Evolutionary conservation across 2,888 invertebrate species (phyloP).

Genomic region (Laspeyria flexula): DNA sequence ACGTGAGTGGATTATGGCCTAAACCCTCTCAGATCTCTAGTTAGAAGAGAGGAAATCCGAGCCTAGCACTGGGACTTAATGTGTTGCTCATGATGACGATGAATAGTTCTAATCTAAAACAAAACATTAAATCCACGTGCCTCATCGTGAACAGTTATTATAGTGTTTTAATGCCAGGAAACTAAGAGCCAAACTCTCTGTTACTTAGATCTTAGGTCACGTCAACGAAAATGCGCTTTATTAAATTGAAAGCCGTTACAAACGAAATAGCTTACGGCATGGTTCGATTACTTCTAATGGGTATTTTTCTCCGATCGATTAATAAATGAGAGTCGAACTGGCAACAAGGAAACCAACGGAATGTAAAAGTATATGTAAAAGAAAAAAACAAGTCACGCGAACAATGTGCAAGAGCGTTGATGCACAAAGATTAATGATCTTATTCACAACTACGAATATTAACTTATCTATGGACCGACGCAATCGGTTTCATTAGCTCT

Average conservation of each 20-base stretch:
- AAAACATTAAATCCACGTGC: no score
- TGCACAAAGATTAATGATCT: conserved; percentile 41
- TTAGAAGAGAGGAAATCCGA: no score
- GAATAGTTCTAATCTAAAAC: no score
- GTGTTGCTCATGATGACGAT: no score
- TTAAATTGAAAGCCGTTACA: neutral
- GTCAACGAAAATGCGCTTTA: no score
- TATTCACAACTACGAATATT: conserved; percentile 10
- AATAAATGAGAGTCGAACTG: conserved; percentile 25
- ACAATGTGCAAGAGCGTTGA: conserved; percentile 20
- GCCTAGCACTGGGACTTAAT: no score
- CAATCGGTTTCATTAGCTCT: conserved; percentile 4
- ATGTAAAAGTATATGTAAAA: conserved; percentile 45
- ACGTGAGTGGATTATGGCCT: no score
- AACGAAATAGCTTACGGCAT: neutral
- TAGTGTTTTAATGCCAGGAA: no score
- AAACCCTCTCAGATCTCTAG: no score
- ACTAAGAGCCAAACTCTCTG: no score
- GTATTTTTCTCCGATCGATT: conserved; percentile 14
- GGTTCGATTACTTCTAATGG: neutral
- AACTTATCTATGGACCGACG: neutral
- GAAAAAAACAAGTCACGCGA: conserved; percentile 41
- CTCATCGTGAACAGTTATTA: no score
- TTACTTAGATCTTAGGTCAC: no score
- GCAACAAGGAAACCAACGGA: conserved; percentile 37